phyloP scores from a whole-genome alignment of 2,888 invertebrate species.

The Cloeon dipterum region DNA sequence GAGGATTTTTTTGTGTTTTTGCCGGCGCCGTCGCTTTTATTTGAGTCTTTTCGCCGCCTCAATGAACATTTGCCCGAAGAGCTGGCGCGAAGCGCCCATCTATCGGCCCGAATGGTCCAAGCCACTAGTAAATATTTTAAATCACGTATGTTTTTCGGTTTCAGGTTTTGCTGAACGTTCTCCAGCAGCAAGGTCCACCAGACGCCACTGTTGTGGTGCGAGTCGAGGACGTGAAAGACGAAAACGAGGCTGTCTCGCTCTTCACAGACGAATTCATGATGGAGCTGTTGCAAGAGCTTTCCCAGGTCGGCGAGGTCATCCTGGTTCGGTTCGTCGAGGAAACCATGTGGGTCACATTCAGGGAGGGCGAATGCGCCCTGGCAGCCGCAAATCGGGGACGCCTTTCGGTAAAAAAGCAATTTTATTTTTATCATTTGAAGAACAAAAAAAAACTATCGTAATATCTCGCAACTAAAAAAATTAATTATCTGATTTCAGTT shows the following conservation, averaged over 20 bases:
- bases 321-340: conserved; percentile 75
- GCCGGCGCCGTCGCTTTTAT: no score
- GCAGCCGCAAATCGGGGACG: conserved; percentile 31
- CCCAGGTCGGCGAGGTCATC: conserved; percentile 72
- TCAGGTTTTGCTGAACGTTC: conserved; percentile 66
- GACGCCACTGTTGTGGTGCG: conserved; percentile 79
- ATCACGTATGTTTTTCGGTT: no score
- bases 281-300: conserved; percentile 53
- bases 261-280: conserved; percentile 66
- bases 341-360: conserved; percentile 79
- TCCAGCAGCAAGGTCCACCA: conserved; percentile 74
- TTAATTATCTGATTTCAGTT: conserved; percentile 10
- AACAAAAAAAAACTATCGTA: no score
- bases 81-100: no score
- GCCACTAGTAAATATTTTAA: no score
- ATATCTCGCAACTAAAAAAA: not conserved
- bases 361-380: conserved; percentile 71
- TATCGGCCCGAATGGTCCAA: no score
- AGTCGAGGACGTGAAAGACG: conserved; percentile 13
- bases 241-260: conserved; percentile 25
- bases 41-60: no score
- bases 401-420: conserved; percentile 27
- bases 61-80: no score
- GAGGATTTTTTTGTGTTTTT: no score
- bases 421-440: not conserved